Evolutionary conservation across 1,140 invertebrate species (phyloP).

Genomic region (Pseudomyrmex cubaensis): DNA sequence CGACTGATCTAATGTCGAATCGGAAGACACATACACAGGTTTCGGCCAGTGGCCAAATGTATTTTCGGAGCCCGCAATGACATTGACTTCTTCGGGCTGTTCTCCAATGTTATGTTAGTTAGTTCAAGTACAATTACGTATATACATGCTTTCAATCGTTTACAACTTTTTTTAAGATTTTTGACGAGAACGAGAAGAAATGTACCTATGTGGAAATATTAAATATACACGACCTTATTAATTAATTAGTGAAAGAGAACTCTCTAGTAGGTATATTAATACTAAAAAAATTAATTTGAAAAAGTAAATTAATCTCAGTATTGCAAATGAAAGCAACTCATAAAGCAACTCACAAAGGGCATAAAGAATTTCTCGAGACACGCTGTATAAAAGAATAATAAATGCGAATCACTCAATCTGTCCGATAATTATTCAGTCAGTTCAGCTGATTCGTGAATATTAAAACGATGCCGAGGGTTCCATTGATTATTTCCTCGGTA

Average conservation of each 20-base stretch:
- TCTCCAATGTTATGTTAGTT: slow-evolving; percentile 42
- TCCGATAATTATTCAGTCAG: slow-evolving; percentile 4
- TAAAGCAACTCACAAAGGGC: too few relatives aligned
- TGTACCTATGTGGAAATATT: background rate
- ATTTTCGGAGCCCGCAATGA: slow-evolving; percentile 69
- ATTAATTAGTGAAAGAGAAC: background rate
- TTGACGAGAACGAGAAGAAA: background rate
- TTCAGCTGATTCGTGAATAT: slow-evolving; percentile 8
- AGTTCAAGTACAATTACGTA: too few relatives aligned
- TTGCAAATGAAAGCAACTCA: background rate
- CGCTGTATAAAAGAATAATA: slow-evolving; percentile 29
- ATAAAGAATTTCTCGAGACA: background rate
- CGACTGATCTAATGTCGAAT: slow-evolving; percentile 72
- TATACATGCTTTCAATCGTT: too few relatives aligned
- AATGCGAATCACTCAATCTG: slow-evolving; percentile 36
- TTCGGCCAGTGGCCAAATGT: slow-evolving; percentile 52
- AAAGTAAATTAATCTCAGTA: slow-evolving; percentile 1
- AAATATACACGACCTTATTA: background rate
- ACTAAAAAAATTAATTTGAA: background rate
- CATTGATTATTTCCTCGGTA: background rate
- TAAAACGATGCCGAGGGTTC: slow-evolving; percentile 22
- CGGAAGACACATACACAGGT: background rate
- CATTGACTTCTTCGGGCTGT: slow-evolving; percentile 77
- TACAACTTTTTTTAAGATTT: too few relatives aligned
- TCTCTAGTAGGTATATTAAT: background rate